phyloP scores from a whole-genome alignment of 2,113 vertebrate species.

The Panthera tigris region DNA sequence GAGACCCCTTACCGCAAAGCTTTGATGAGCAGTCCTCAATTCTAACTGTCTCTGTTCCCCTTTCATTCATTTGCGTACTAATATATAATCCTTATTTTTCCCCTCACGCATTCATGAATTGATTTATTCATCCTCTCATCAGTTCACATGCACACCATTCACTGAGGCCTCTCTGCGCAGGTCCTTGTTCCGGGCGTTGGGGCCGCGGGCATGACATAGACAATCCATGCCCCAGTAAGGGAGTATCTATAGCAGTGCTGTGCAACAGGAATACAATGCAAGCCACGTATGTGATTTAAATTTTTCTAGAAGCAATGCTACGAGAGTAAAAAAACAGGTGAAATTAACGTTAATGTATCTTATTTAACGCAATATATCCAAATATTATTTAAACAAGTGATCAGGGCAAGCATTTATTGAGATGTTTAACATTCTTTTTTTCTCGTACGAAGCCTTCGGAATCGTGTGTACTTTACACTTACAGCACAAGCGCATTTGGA shows the following conservation, averaged over 20 bases:
- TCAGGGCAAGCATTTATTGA: neutral
- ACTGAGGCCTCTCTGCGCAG: neutral
- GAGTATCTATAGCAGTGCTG: neutral
- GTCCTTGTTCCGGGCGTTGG: neutral
- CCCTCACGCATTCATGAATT: neutral
- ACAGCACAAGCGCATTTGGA: neutral
- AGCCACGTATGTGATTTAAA: neutral
- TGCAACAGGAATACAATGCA: neutral
- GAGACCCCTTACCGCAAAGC: neutral
- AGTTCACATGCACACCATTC: neutral
- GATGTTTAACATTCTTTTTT: neutral
- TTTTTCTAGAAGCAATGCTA: neutral
- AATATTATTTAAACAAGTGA: conserved; percentile 14
- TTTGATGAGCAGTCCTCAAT: neutral
- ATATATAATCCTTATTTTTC: neutral
- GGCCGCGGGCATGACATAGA: neutral
- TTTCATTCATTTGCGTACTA: neutral
- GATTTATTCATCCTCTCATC: neutral
- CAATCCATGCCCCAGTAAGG: neutral
- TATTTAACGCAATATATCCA: neutral
- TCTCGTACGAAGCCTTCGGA: neutral
- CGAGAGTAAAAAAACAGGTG: neutral
- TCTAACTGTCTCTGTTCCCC: neutral
- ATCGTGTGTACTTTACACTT: neutral
- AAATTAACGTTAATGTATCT: conserved; percentile 4